These are phyloP conservation scores for Perithous albicinctus DNA, from an alignment of 2,888 invertebrate species.

Conservation along the genomic window DNA sequence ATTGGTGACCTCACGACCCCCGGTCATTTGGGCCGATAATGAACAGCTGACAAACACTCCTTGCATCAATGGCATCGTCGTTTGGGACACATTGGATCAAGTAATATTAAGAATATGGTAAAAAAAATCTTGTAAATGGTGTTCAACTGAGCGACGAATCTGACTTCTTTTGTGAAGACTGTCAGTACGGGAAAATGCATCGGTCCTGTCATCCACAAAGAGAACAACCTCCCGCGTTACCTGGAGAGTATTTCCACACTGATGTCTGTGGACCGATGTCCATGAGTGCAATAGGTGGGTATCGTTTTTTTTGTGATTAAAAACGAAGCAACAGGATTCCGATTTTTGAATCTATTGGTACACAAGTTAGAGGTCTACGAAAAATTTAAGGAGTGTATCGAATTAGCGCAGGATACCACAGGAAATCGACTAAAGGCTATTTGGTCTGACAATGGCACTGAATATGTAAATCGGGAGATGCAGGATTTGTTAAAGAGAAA, in stretches of 20 bases:
- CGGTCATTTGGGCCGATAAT: no score
- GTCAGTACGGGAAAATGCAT: constrained; percentile 5
- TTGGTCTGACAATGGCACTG: constrained; percentile 33
- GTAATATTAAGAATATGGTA: no score
- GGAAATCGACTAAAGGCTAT: constrained; percentile 18
- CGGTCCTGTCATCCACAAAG: neutral
- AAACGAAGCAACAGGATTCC: constrained; percentile 60
- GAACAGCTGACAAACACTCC: no score
- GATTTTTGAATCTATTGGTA: constrained; percentile 52
- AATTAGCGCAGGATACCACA: constrained; percentile 31
- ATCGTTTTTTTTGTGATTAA: constrained; percentile 63
- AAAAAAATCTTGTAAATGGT: no score
- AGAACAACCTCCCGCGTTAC: neutral
- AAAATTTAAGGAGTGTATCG: constrained; percentile 6
- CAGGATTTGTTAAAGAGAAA: neutral
- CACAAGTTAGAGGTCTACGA: constrained; percentile 58
- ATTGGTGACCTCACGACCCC: no score
- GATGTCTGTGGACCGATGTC: neutral
- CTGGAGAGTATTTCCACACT: constrained; percentile 12
- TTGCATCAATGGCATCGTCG: no score
- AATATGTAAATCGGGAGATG: neutral
- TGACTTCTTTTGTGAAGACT: constrained; percentile 61
- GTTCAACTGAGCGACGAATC: no score
- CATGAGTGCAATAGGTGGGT: constrained; percentile 30
- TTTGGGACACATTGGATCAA: no score